Percentiles rank a stretch among this genome's conserved stretches.
These are phyloP conservation scores for Hylaeus volcanicus DNA, from an alignment of 1,140 invertebrate species.

Conservation along the genomic window DNA sequence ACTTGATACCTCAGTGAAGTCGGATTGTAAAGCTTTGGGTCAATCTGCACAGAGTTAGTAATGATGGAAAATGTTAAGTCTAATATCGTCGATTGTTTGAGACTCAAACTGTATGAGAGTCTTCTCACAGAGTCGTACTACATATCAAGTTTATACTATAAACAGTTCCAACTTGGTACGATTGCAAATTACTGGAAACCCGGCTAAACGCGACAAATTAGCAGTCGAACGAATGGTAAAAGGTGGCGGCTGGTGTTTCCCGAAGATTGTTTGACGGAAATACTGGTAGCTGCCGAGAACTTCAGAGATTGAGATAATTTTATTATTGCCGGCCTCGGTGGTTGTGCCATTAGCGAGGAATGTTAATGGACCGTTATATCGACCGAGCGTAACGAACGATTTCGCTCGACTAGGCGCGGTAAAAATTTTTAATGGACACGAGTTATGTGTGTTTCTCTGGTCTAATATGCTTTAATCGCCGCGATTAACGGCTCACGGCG, in stretches of 20 bases:
- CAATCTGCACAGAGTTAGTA: too few species aligned
- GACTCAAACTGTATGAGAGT: too few species aligned
- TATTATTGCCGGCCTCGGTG: slow-evolving; percentile 51
- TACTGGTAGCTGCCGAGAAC: slow-evolving; percentile 49
- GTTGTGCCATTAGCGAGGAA: slow-evolving; percentile 51
- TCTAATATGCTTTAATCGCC: slow-evolving; percentile 44
- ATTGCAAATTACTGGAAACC: slow-evolving; percentile 25
- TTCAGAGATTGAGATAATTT: slow-evolving; percentile 63
- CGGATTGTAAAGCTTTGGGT: too few species aligned
- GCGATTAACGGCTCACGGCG: slow-evolving; percentile 37
- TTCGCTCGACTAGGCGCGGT: slow-evolving; percentile 38
- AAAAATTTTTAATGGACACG: slow-evolving; percentile 59
- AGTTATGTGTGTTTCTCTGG: slow-evolving; percentile 42
- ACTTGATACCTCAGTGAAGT: too few species aligned
- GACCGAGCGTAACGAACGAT: slow-evolving; percentile 58
- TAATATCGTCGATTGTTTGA: too few species aligned
- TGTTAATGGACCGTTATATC: slow-evolving; percentile 58
- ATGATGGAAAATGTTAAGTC: too few species aligned
- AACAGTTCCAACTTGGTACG: not conserved
- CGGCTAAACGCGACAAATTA: slow-evolving; percentile 46
- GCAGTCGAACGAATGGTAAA: slow-evolving; percentile 35
- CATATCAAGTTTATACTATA: too few species aligned
- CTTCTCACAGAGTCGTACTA: too few species aligned
- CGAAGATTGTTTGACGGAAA: slow-evolving; percentile 29
- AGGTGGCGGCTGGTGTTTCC: slow-evolving; percentile 26